Evolutionary conservation across 1,140 invertebrate genomes (phyloP).

Genomic region (Acromyrmex heyeri): DNA sequence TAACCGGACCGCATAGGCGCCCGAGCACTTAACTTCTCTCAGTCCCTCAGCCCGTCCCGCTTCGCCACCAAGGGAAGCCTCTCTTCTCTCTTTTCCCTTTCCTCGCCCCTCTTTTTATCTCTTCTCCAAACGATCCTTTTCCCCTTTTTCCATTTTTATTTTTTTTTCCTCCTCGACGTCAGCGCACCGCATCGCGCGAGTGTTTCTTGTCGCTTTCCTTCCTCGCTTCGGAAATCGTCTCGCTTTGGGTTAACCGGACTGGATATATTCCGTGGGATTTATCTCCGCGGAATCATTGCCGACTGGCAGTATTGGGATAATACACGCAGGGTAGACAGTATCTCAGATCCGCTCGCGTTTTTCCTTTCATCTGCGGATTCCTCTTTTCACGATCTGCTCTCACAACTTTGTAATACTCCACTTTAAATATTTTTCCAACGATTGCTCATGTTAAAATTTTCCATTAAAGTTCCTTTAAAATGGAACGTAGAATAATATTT

Average conservation of each 20-base stretch:
- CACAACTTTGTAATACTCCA: conserved; percentile 19
- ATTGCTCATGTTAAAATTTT: conserved; percentile 31
- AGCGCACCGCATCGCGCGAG: conserved; percentile 17
- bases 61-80: neutral
- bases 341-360: conserved; percentile 16
- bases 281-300: conserved; percentile 47
- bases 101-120: conserved; percentile 33
- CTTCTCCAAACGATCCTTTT: conserved; percentile 51
- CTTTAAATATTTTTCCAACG: conserved; percentile 33
- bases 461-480: conserved; percentile 19
- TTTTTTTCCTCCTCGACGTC: neutral
- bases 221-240: conserved; percentile 45
- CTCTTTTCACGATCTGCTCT: conserved; percentile 1
- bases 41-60: conserved; percentile 6
- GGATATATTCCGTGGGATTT: conserved; percentile 52
- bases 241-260: conserved; percentile 49
- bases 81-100: conserved; percentile 16
- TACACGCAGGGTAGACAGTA: neutral
- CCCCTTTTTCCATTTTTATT: neutral
- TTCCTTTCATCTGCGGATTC: conserved; percentile 22
- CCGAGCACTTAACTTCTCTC: conserved; percentile 78
- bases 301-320: conserved; percentile 43
- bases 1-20: conserved; percentile 80
- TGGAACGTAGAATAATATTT: conserved; percentile 27
- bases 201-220: conserved; percentile 43